Evolutionary conservation across 2,888 invertebrate genomes (phyloP), one percentile per base, ranked within the genome.

Genomic region (Tinea pellionella): DNA sequence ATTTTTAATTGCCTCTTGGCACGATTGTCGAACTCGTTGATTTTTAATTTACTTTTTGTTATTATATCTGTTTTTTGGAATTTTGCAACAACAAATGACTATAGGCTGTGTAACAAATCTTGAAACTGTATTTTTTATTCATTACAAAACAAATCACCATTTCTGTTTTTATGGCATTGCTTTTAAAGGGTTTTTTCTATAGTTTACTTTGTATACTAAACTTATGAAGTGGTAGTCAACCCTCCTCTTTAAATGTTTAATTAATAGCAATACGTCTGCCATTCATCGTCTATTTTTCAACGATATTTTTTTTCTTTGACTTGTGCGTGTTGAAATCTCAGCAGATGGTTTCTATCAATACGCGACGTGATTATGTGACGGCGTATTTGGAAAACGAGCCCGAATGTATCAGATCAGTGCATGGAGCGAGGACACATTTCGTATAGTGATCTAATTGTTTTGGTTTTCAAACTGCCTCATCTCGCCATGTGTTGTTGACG

Each of bases 391-490:
- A 24, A 24, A 19, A 24, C 53, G 11, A 8, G 18, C 19, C 53
- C 24, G 24, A 24, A 12, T 2, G 53, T 53, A 47, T 47, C 47
- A 9, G 12, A 47, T 47, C 18, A 9, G 47, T 37, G 37, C n/a
- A 15, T 8, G 47, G 47, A 47, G 24, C 13, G 18, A 19, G 30
- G 61, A 59, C 18, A 61, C 30, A 57, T 55, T 55, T 18, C 11
- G 70, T 69, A n/a, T n/a, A 71, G 70, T 71, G 73, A 75, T 76
- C 71, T 78, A 77, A 82, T 81, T 81, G 80, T 80, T 80, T 76
- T 75, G 72, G 71, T 74, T 72, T 68, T 67, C 65, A 65, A 63
- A 67, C 55, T 15, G 32, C 32, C 11, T n/a, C 19, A 24, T 29
- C 63, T 63, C 69, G 72, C 32, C 76, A 76, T 71, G 72, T 76